Conservation (phyloP, 30 jellyfish, hydroid and myxozoan genomes). For the Hydractinia symbiolongicarpus region DNA sequence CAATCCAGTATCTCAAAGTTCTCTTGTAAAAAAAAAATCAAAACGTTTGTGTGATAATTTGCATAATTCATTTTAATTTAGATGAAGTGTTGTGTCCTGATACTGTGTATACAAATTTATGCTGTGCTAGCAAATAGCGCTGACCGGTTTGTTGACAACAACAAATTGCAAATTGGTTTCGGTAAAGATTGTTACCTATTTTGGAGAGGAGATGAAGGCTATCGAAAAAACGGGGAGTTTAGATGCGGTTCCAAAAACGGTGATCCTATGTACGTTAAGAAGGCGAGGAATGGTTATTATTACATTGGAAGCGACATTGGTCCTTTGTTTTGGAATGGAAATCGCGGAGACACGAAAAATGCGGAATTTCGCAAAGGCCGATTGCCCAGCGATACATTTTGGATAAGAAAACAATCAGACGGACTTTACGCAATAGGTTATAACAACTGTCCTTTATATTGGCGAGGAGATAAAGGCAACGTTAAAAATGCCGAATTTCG, state of each 20-base stretch:
- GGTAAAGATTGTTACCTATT: neutral
- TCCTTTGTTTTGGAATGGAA: neutral
- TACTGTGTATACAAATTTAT: too few relatives aligned
- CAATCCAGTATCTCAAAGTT: too few relatives aligned
- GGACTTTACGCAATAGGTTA: conserved; percentile 5
- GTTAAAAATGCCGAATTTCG: neutral
- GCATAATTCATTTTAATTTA: too few relatives aligned
- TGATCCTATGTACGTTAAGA: conserved; percentile 3
- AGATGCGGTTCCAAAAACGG: conserved; percentile 8
- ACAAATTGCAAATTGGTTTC: neutral
- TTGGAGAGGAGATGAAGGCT: neutral
- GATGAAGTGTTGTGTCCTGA: too few relatives aligned
- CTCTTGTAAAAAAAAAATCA: too few relatives aligned
- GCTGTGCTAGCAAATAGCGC: too few relatives aligned
- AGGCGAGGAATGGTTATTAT: neutral
- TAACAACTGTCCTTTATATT: neutral
- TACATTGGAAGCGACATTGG: neutral
- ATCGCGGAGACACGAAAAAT: neutral
- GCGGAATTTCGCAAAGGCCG: neutral
- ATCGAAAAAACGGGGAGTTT: neutral
- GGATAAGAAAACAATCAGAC: neutral
- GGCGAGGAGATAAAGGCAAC: conserved; percentile 6
- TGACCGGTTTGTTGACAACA: neutral
- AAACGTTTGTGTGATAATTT: too few relatives aligned
- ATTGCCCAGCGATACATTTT: neutral